Evolutionary conservation across 1,140 invertebrate genomes (phyloP).

Genomic region (Lordiphosa clarofinis): DNA sequence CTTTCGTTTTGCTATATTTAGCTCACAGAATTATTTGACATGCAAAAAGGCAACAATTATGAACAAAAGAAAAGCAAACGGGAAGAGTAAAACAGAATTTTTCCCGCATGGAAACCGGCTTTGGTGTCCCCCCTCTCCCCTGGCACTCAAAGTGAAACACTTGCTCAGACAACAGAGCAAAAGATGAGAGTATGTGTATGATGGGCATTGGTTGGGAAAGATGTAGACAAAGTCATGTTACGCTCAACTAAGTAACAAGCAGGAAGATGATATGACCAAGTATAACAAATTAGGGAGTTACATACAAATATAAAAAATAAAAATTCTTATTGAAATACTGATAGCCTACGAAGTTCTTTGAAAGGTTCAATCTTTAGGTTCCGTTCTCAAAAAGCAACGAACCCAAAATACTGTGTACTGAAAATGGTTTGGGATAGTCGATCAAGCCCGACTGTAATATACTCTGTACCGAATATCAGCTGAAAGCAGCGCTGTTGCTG

Average conservation of each 20-base stretch:
- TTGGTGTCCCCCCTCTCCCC: constrained; percentile 3
- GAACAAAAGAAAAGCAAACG: neutral
- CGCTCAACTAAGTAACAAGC: constrained; percentile 37
- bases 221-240: constrained; percentile 25
- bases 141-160: neutral
- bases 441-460: no score
- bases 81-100: constrained; percentile 6
- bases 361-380: no score
- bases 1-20: constrained; percentile 42
- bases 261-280: constrained; percentile 21
- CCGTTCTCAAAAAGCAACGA: no score
- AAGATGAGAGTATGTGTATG: no score
- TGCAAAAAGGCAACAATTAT: constrained; percentile 34
- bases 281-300: constrained; percentile 24
- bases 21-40: constrained; percentile 51
- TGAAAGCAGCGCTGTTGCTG: no score
- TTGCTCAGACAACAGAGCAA: constrained; percentile 4
- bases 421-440: no score
- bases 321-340: no score
- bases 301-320: neutral
- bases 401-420: no score
- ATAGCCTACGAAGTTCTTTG: no score
- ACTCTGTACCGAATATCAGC: no score
- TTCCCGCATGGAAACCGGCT: constrained; percentile 17
- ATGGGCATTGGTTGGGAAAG: constrained; percentile 36